phyloP scores from a whole-genome alignment of 1,140 invertebrate species.

The Calycopis cecrops region DNA sequence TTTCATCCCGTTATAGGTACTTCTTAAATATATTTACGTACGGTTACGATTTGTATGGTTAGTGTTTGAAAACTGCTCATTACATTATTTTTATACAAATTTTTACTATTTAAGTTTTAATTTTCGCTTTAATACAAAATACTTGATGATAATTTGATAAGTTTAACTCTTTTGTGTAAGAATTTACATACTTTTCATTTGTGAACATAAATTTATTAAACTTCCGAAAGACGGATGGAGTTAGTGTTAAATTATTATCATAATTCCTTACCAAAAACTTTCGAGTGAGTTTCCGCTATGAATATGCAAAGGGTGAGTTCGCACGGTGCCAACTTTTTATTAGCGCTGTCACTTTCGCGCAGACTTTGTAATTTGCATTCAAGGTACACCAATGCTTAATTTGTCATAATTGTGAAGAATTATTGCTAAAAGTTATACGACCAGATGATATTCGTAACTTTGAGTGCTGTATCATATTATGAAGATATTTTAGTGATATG shows the following conservation, averaged over 20 bases:
- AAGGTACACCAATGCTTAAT: slow-evolving; percentile 12
- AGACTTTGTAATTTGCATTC: slow-evolving; percentile 60
- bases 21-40: too few species aligned
- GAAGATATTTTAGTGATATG: too few species aligned
- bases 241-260: slow-evolving; percentile 70
- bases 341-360: slow-evolving; percentile 57
- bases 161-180: background rate
- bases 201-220: slow-evolving; percentile 21
- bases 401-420: too few species aligned
- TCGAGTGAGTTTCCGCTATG: slow-evolving; percentile 62
- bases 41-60: too few species aligned
- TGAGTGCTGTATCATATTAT: too few species aligned
- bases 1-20: too few species aligned
- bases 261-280: slow-evolving; percentile 71
- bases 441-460: too few species aligned
- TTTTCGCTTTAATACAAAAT: too few species aligned
- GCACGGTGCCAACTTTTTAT: slow-evolving; percentile 61
- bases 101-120: too few species aligned
- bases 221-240: slow-evolving; percentile 52
- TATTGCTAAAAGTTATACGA: too few species aligned
- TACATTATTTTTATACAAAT: too few species aligned
- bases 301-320: slow-evolving; percentile 69
- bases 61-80: too few species aligned
- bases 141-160: background rate
- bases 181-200: slow-evolving; percentile 1